Percentiles rank a stretch among this genome's conserved stretches.
Conservation (phyloP, 2,113 vertebrate genomes). For the Nesoenas mayeri region DNA sequence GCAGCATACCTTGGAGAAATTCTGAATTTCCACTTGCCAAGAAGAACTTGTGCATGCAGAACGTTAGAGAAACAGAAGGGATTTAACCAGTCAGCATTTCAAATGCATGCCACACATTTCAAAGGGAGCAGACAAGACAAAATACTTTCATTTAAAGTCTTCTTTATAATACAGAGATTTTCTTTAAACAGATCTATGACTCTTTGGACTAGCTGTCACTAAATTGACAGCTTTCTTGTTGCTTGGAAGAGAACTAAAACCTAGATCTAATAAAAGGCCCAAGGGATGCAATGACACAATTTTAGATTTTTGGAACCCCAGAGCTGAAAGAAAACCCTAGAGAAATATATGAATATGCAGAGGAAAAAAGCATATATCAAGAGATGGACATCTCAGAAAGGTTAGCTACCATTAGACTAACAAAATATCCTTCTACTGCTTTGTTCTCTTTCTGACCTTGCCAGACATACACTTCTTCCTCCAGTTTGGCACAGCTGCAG, state of each 20-base stretch:
- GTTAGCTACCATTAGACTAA: not conserved
- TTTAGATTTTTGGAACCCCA: not conserved
- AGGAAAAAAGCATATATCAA: not conserved
- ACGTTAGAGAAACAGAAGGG: not conserved
- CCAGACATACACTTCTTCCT: not conserved
- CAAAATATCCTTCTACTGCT: not conserved
- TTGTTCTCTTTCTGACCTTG: not conserved
- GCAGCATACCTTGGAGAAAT: slow-evolving; percentile 12
- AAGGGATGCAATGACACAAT: not conserved
- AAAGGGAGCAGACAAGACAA: not conserved
- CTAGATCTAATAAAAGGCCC: not conserved
- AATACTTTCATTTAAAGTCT: slow-evolving; percentile 15
- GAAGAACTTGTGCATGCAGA: not conserved
- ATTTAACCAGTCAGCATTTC: slow-evolving; percentile 19
- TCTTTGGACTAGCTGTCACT: not conserved
- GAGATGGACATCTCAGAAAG: not conserved
- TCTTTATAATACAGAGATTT: not conserved
- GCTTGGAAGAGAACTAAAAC: not conserved
- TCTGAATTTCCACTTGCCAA: not conserved
- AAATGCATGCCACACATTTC: not conserved
- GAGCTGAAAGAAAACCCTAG: not conserved
- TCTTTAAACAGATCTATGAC: not conserved
- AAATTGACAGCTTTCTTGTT: not conserved
- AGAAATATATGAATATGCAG: not conserved
- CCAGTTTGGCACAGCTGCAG: not conserved